These are phyloP conservation scores for Dromas ardeola DNA, from an alignment of 2,113 vertebrate species.

Conservation along the genomic window DNA sequence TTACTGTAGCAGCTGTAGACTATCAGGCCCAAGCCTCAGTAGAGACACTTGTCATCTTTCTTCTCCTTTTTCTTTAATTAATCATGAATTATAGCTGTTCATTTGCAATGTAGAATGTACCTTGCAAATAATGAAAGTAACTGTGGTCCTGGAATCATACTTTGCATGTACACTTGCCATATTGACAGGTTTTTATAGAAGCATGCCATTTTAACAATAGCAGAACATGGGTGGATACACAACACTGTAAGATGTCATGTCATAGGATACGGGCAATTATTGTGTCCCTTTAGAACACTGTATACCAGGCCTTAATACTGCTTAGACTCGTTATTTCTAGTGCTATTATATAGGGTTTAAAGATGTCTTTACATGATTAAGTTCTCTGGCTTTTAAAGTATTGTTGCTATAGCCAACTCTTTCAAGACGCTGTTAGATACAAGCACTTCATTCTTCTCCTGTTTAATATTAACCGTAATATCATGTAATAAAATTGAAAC, in stretches of 20 bases:
- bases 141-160: background rate
- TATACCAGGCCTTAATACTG: background rate
- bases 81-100: background rate
- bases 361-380: conserved; percentile 38
- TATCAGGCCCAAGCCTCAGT: background rate
- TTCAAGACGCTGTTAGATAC: background rate
- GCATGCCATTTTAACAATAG: background rate
- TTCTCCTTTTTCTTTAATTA: background rate
- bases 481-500: conserved; percentile 58
- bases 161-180: background rate
- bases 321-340: background rate
- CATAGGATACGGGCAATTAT: background rate
- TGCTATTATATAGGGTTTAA: conserved; percentile 13
- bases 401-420: conserved; percentile 10
- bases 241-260: background rate
- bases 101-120: background rate
- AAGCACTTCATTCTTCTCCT: conserved; percentile 12
- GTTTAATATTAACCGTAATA: conserved; percentile 61
- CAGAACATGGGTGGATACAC: background rate
- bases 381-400: conserved; percentile 34
- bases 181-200: background rate
- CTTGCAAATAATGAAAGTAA: background rate
- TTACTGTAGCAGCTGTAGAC: background rate
- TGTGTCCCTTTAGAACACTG: background rate
- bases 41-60: background rate